Conservation (phyloP, 2,113 vertebrate genomes). For the Mohoua ochrocephala region DNA sequence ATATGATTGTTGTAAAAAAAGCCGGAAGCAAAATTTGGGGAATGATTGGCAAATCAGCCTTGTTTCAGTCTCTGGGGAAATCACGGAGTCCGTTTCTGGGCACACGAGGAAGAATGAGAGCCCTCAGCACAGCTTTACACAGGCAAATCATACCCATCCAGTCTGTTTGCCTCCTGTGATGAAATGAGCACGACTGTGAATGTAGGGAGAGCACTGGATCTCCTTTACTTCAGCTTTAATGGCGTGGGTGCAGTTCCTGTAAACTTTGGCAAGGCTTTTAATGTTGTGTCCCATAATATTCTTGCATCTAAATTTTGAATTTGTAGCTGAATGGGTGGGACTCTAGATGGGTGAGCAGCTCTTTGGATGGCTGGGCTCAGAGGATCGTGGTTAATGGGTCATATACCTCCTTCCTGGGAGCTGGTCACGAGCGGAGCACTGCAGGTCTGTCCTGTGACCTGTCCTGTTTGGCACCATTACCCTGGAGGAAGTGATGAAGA, state of each 20-base stretch:
- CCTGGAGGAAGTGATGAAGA: background rate
- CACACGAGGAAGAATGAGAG: background rate
- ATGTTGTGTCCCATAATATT: background rate
- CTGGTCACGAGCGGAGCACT: rapidly evolving
- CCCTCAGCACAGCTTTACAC: background rate
- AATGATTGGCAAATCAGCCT: background rate
- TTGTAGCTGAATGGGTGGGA: background rate
- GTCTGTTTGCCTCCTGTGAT: background rate
- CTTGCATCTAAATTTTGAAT: background rate
- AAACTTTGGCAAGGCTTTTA: background rate
- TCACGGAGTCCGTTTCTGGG: background rate
- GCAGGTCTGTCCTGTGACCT: background rate
- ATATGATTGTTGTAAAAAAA: background rate
- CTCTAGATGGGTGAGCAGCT: background rate
- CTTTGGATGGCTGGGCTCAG: background rate
- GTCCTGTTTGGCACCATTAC: background rate
- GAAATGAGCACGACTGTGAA: background rate
- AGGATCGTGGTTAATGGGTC: rapidly evolving
- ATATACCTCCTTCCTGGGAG: background rate
- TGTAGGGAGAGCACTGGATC: background rate
- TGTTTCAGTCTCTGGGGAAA: background rate
- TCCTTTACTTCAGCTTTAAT: background rate
- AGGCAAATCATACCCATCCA: background rate
- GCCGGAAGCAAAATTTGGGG: background rate
- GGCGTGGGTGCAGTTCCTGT: too few relatives aligned